Base-by-base conservation (phyloP, 2,797 vertebrate species). In the Notolepis coatsorum region DNA sequence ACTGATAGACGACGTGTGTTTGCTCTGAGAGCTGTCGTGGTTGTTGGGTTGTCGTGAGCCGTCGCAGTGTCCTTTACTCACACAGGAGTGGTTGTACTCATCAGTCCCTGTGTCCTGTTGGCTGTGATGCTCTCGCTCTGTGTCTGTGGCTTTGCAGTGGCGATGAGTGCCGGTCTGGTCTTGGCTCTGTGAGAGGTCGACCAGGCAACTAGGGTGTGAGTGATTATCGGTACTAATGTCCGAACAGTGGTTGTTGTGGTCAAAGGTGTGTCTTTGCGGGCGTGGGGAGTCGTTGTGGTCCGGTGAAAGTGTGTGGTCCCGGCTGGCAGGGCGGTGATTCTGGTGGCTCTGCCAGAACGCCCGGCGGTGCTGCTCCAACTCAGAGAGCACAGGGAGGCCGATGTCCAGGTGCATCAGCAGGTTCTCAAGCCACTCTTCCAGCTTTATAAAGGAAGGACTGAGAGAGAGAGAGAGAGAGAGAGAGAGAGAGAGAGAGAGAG, bases 351-450 rank as follows among this genome's bases (percentile, higher is more conserved):
- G 83, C 92, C 96, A 94, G 63, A 99, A 99, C 51, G 77, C 68
- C 70, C 70, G 89, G 52, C 93, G 84, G 66, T 96, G 83, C 50
- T 96, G 93, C 47, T 96, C 96, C 73, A 98, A 80, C 68, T 98
- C 96, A 0, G 96, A 92, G 65, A 94, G 93, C 52, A 98, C 82
- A 0, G 95, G 95, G 45, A 97, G 86, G 46, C 90, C 87, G 48
- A 97, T 93, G 35, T 96, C 93, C 84, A 98, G 73, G 86, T 97
- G 95, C 95, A 97, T 96, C 77, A 88, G 86, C 27, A 98, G 89
- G 49, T 94, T 94, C 42, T 94, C 94, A 73, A 98, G 88, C 95
- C 95, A 98, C 75, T 96, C 95, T 48, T 96, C 95, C 83, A 99
- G 88, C 83, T 95, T 96, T 43, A 86, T 65, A 68, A 99, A 99